Conservation (phyloP, 1,140 invertebrate genomes). For the Magallana gigas region DNA sequence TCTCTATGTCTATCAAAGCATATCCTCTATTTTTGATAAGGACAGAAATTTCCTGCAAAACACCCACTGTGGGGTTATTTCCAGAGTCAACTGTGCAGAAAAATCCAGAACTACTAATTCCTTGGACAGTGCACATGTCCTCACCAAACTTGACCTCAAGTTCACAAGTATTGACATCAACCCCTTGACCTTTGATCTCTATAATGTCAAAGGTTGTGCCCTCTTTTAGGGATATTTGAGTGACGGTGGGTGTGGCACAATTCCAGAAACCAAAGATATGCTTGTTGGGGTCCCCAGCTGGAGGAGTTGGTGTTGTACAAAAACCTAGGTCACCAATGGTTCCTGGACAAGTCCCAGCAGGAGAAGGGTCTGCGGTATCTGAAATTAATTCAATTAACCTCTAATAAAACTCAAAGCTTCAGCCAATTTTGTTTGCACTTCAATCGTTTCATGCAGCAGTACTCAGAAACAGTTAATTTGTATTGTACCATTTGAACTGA, state of each 20-base stretch:
- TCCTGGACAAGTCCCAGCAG: conserved; percentile 46
- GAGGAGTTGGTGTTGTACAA: conserved; percentile 47
- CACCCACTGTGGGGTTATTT: conserved; percentile 54
- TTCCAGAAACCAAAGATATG: conserved; percentile 63
- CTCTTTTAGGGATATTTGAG: conserved; percentile 50
- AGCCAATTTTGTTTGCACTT: too few relatives aligned
- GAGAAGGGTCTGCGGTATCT: conserved; percentile 19
- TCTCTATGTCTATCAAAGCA: conserved; percentile 55
- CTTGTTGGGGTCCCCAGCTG: not conserved
- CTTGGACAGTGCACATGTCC: conserved; percentile 38
- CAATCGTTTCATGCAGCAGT: too few relatives aligned
- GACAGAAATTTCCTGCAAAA: conserved; percentile 54
- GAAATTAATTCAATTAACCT: not conserved
- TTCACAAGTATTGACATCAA: conserved; percentile 59
- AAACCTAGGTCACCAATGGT: conserved; percentile 12
- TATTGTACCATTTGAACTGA: too few relatives aligned
- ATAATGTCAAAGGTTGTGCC: conserved; percentile 62
- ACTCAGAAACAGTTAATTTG: too few relatives aligned
- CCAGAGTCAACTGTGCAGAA: conserved; percentile 45
- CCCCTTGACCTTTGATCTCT: conserved; percentile 62
- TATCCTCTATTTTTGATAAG: conserved; percentile 66
- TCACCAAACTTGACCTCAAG: conserved; percentile 64
- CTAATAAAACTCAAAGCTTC: too few relatives aligned
- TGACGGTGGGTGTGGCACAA: conserved; percentile 66
- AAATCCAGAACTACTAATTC: conserved; percentile 6